Percentiles rank a stretch among this genome's conserved stretches.
These are phyloP conservation scores for Peromyscus melanophrys DNA, from an alignment of 2,797 vertebrate species.

Conservation along the genomic window DNA sequence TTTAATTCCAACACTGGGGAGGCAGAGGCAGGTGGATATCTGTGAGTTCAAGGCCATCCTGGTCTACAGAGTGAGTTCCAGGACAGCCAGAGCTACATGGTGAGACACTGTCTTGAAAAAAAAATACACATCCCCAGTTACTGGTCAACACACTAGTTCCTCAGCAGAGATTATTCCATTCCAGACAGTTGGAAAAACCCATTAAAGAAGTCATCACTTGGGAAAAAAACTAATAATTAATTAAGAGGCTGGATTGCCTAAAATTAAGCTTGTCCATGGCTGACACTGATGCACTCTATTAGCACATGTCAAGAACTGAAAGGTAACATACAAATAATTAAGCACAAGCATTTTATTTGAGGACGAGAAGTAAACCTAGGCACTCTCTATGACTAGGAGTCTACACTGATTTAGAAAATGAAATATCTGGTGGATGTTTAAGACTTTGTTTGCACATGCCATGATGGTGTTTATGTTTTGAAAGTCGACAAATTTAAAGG, in stretches of 20 bases:
- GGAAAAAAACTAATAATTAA: neutral
- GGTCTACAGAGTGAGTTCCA: neutral
- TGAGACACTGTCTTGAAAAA: neutral
- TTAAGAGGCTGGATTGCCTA: neutral
- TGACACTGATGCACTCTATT: neutral
- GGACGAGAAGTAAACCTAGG: neutral
- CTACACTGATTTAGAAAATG: neutral
- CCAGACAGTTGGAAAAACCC: neutral
- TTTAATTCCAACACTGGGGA: neutral
- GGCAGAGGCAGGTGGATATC: neutral
- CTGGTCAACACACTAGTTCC: neutral
- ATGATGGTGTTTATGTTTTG: neutral
- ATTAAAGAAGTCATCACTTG: neutral
- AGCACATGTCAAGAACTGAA: neutral
- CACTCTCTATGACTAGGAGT: neutral
- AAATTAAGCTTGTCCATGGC: neutral
- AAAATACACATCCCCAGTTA: neutral
- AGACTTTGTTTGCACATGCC: neutral
- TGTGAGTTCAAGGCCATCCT: neutral
- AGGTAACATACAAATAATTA: slow-evolving; percentile 3
- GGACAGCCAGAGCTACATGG: neutral
- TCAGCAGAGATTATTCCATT: neutral
- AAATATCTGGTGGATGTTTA: neutral
- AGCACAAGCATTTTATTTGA: neutral
- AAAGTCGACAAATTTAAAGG: slow-evolving; percentile 15